Percentiles rank a stretch among this genome's conserved stretches.
Conservation (phyloP, 2,888 invertebrate species). For the Cordilura impudica region DNA sequence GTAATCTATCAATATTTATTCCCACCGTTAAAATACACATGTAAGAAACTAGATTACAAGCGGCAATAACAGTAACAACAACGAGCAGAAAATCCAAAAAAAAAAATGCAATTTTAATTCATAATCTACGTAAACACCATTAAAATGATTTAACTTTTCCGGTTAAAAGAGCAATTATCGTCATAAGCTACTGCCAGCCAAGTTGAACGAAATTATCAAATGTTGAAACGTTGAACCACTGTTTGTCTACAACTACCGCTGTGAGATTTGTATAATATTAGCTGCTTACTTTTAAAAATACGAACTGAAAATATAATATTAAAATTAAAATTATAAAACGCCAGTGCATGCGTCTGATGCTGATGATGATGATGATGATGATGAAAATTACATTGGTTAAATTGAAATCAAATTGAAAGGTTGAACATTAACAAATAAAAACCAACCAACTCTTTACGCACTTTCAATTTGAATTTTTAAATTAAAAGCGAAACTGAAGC, state of each 20-base stretch:
- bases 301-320: neutral
- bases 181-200: constrained; percentile 8
- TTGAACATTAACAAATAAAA: constrained; percentile 31
- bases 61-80: neutral
- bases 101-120: constrained; percentile 33
- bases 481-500: constrained; percentile 66
- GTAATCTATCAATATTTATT: neutral
- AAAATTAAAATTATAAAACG: neutral
- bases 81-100: neutral
- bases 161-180: constrained; percentile 54
- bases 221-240: neutral
- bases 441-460: constrained; percentile 44
- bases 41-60: neutral
- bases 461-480: constrained; percentile 63
- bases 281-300: constrained; percentile 5
- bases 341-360: no score
- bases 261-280: neutral
- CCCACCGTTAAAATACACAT: neutral
- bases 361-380: no score
- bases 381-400: constrained; percentile 15
- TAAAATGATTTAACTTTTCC: constrained; percentile 57
- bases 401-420: constrained; percentile 59
- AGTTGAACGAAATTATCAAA: no score
- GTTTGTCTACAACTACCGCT: neutral
- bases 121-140: constrained; percentile 45